Evolutionary conservation across 2,797 vertebrate genomes (phyloP), one percentile per base, ranked within the genome.

Genomic region (Alectoris magna): DNA sequence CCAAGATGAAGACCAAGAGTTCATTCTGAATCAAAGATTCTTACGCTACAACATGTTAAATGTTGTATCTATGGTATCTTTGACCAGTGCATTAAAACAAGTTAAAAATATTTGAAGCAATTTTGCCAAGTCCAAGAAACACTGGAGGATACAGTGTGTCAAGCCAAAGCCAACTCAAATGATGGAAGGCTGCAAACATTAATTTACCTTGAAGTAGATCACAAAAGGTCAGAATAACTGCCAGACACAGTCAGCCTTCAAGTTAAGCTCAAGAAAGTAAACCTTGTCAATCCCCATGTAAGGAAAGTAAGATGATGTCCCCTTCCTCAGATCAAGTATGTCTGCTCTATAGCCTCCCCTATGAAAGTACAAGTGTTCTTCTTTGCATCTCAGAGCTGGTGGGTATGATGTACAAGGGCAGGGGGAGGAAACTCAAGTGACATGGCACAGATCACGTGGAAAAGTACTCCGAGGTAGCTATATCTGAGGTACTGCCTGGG

Each of bases 181-280:
- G 59, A 94, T 36, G 13, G 86, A 88, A 94, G 67, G 59, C 86
- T 88, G 83, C 41, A 80, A 88, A 81, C 67, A 49, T 69, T 93
- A 46, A 84, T 95, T 81, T 93, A 69, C 77, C 67, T 86, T 93
- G 87, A 92, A 95, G 90, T 34, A 88, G 55, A 86, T 67, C 85
- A 88, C 38, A 36, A 84, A 86, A 93, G 77, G 80, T 91, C 88
- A 93, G 69, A 93, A 75, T 53, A 84, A 78, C 86, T 90, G 88
- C 88, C 6, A 0, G 70, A 66, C 71, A 88, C 34, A 22, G 46
- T 94, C 36, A 69, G 67, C 29, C 70, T 78, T 67, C 80, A 92
- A n/a, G 44, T 72, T 72, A 74, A 74, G 41, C 58, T 83, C 85
- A 77, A 59, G 63, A 36, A 90, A 95, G 85, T 6, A 22, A 94